phyloP scores from a whole-genome alignment of 1,140 invertebrate genomes.

The Zaprionus taronus region DNA sequence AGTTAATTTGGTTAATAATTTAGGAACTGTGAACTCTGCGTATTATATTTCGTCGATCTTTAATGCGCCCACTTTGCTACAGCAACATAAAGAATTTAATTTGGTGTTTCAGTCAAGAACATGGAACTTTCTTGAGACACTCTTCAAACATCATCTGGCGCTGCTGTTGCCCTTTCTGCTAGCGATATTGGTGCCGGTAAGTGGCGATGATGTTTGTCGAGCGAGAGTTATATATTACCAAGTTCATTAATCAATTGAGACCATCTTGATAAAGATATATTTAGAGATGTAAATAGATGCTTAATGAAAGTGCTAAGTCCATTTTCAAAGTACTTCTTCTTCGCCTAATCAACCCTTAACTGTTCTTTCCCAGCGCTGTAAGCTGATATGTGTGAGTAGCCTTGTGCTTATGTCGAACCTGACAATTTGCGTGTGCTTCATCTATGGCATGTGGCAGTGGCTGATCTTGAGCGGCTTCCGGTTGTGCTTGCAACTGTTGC shows the following conservation, averaged over 20 bases:
- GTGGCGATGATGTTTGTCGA: neutral
- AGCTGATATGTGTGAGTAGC: constrained; percentile 51
- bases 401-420: constrained; percentile 56
- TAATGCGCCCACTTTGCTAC: constrained; percentile 19
- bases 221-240: no score
- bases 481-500: constrained; percentile 30
- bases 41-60: constrained; percentile 60
- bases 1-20: constrained; percentile 39
- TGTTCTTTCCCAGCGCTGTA: constrained; percentile 47
- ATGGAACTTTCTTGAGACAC: constrained; percentile 57
- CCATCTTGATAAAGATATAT: no score
- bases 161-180: constrained; percentile 57
- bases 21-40: constrained; percentile 58
- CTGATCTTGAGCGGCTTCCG: constrained; percentile 24
- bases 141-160: constrained; percentile 62
- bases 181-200: constrained; percentile 56
- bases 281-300: no score
- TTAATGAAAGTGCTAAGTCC: no score
- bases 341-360: no score
- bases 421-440: constrained; percentile 53
- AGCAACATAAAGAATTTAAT: constrained; percentile 26
- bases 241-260: no score
- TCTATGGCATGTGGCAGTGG: constrained; percentile 46
- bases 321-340: neutral
- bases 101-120: constrained; percentile 33